A percentile compares a stretch with the other conserved stretches of the same genome.
These are phyloP conservation scores for Pseudococcus longispinus DNA, from an alignment of 2,888 invertebrate species.

Conservation along the genomic window DNA sequence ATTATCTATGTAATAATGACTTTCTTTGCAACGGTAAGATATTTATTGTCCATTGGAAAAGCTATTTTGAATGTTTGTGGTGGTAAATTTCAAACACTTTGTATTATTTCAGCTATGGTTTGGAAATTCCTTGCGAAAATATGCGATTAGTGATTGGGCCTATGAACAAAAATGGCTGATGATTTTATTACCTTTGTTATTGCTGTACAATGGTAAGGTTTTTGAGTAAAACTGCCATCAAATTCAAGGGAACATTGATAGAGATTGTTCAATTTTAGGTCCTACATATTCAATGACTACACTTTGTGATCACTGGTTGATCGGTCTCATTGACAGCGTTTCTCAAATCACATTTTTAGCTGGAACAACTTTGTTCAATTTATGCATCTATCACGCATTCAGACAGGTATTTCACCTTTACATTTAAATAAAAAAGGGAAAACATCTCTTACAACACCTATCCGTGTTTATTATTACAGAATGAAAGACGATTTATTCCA, in stretches of 20 bases:
- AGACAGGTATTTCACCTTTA: constrained; percentile 74
- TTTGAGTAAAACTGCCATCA: background rate
- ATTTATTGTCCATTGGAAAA: no score
- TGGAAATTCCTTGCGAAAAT: constrained; percentile 85
- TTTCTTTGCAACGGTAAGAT: constrained; percentile 86
- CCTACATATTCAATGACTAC: constrained; percentile 92
- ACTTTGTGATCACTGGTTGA: constrained; percentile 85
- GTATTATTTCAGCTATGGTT: constrained; percentile 83
- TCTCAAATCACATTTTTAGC: constrained; percentile 90
- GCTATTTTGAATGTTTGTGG: no score
- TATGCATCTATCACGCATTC: constrained; percentile 93
- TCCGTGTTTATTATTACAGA: constrained; percentile 68
- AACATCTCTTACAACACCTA: background rate
- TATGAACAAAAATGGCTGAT: constrained; percentile 98
- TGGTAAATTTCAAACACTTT: background rate
- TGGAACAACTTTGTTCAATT: constrained; percentile 89
- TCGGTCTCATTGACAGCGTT: constrained; percentile 89
- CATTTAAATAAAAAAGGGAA: background rate
- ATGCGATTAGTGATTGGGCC: constrained; percentile 91
- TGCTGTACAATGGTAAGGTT: constrained; percentile 89
- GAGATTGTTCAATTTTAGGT: constrained; percentile 69
- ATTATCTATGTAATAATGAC: constrained; percentile 89
- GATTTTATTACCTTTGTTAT: constrained; percentile 80
- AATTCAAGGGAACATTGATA: background rate
- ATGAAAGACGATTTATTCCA: constrained; percentile 81